These are phyloP conservation scores for Temnothorax unifasciatus DNA, from an alignment of 2,888 invertebrate genomes.

Conservation along the genomic window DNA sequence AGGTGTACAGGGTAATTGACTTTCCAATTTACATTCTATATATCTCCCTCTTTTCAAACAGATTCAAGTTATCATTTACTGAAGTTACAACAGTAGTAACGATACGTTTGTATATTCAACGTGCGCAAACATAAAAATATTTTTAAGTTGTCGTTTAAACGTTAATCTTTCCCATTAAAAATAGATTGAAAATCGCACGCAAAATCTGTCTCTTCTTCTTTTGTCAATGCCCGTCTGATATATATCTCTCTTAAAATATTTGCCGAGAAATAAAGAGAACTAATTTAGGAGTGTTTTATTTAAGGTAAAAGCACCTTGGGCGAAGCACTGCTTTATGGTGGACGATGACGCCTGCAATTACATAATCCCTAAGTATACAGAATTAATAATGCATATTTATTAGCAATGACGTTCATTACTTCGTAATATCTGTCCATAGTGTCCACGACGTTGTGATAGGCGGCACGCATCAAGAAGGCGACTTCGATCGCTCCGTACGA, in stretches of 20 bases:
- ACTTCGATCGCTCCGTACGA: constrained; percentile 88
- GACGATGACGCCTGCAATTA: constrained; percentile 89
- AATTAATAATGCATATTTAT: not conserved
- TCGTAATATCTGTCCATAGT: constrained; percentile 84
- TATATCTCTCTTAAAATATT: not conserved
- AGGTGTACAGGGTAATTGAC: constrained; percentile 89
- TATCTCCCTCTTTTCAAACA: not conserved
- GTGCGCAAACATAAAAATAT: not conserved
- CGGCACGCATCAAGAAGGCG: constrained; percentile 91
- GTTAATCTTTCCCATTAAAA: not conserved
- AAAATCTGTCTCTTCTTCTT: not conserved
- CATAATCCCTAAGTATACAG: constrained; percentile 92
- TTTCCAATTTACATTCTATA: not conserved
- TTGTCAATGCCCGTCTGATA: not conserved
- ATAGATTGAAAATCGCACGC: not conserved
- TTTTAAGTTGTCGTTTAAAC: not conserved
- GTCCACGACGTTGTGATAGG: constrained; percentile 90
- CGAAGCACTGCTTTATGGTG: constrained; percentile 88
- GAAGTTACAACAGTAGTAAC: not conserved
- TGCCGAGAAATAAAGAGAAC: not conserved
- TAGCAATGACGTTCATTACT: not conserved
- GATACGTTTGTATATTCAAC: not conserved
- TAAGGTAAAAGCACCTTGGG: constrained; percentile 91
- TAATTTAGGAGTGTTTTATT: constrained; percentile 62
- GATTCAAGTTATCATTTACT: not conserved